Evolutionary conservation across 2,888 invertebrate genomes (phyloP).

Genomic region (Parapristionchus giblindavisi): DNA sequence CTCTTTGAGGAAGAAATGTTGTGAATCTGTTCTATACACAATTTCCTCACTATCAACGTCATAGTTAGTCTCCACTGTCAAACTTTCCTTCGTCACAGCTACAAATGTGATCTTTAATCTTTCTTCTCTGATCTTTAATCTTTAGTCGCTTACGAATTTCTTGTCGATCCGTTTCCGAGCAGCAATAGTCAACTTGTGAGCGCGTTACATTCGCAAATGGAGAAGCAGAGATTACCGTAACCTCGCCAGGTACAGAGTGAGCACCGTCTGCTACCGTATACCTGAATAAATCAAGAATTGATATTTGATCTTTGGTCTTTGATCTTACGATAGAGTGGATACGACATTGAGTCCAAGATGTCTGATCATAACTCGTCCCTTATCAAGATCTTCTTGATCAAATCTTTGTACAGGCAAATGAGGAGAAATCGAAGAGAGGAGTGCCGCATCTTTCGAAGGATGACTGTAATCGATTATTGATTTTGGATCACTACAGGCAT

Average conservation of each 20-base stretch:
- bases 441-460: slow-evolving; percentile 48
- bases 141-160: slow-evolving; percentile 42
- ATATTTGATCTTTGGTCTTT: not conserved
- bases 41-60: slow-evolving; percentile 43
- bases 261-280: slow-evolving; percentile 63
- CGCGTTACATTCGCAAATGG: slow-evolving; percentile 55
- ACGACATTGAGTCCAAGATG: slow-evolving; percentile 51
- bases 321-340: slow-evolving; percentile 39
- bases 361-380: slow-evolving; percentile 48
- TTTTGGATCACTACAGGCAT: not conserved
- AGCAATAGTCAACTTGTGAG: slow-evolving; percentile 42
- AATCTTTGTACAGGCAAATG: slow-evolving; percentile 52
- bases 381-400: slow-evolving; percentile 40
- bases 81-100: slow-evolving; percentile 41
- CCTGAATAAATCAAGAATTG: slow-evolving; percentile 42
- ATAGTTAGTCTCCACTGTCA: slow-evolving; percentile 50
- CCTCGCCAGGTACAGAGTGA: slow-evolving; percentile 48
- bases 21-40: slow-evolving; percentile 45
- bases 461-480: slow-evolving; percentile 11
- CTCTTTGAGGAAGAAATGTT: slow-evolving; percentile 41
- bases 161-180: slow-evolving; percentile 42
- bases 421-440: slow-evolving; percentile 56
- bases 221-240: slow-evolving; percentile 48
- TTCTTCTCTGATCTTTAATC: no score
- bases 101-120: not conserved